phyloP scores from a whole-genome alignment of 2,113 vertebrate genomes.

The Vombatus ursinus region DNA sequence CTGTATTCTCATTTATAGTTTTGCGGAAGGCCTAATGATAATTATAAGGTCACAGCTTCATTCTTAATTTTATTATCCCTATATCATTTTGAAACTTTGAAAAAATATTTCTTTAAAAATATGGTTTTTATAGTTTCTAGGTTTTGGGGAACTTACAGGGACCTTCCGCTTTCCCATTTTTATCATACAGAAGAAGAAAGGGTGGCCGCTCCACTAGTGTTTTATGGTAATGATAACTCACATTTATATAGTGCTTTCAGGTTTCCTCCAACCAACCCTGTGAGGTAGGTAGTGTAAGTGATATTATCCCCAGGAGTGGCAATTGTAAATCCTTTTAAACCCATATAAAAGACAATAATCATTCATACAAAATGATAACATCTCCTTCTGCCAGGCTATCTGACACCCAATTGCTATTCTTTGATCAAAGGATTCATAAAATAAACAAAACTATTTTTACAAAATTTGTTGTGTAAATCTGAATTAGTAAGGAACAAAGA shows the following conservation, averaged over 20 bases:
- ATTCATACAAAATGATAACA: slow-evolving; percentile 9
- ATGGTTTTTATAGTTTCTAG: neutral
- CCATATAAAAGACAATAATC: neutral
- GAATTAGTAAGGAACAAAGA: slow-evolving; percentile 32
- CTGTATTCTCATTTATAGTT: neutral
- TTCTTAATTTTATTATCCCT: slow-evolving; percentile 33
- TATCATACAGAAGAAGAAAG: neutral
- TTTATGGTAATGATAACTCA: neutral
- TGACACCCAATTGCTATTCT: neutral
- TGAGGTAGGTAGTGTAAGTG: neutral
- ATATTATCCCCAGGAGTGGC: neutral
- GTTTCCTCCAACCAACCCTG: neutral
- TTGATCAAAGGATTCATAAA: slow-evolving; percentile 47
- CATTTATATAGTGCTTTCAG: neutral
- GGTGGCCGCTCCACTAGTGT: neutral
- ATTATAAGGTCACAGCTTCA: neutral
- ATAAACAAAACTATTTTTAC: neutral
- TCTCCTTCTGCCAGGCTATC: slow-evolving; percentile 4
- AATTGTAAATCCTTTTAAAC: neutral
- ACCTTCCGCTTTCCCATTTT: neutral
- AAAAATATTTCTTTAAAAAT: neutral
- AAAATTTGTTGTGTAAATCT: slow-evolving; percentile 33
- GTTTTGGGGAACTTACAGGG: neutral
- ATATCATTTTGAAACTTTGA: neutral
- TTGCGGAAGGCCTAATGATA: neutral